phyloP scores from a whole-genome alignment of 2,888 invertebrate genomes.

The Drosophila heteroneura region DNA sequence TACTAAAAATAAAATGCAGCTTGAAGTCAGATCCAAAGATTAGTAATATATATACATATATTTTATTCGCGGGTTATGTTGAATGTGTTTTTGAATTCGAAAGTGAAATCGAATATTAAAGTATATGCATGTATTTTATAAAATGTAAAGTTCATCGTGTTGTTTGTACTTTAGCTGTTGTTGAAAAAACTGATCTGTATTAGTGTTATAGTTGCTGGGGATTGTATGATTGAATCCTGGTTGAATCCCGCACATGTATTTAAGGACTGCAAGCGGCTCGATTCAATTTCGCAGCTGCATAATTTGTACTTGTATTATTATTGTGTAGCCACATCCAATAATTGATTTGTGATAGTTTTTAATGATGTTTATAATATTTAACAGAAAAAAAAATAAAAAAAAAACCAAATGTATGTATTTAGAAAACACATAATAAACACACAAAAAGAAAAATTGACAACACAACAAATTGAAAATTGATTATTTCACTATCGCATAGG shows the following conservation, averaged over 20 bases:
- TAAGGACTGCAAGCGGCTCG: slow-evolving; percentile 29
- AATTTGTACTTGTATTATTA: slow-evolving; percentile 55
- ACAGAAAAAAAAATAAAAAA: slow-evolving; percentile 42
- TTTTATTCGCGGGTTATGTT: slow-evolving; percentile 21
- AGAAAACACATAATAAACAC: slow-evolving; percentile 52
- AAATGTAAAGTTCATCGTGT: slow-evolving; percentile 48
- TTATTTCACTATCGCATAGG: neutral
- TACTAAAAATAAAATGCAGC: slow-evolving; percentile 28
- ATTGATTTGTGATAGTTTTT: slow-evolving; percentile 80
- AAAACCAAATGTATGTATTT: slow-evolving; percentile 49
- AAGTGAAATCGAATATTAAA: slow-evolving; percentile 5
- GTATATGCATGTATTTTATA: slow-evolving; percentile 35
- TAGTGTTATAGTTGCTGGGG: slow-evolving; percentile 23
- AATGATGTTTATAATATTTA: slow-evolving; percentile 48
- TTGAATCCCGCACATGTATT: slow-evolving; percentile 15
- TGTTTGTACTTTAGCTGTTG: slow-evolving; percentile 51
- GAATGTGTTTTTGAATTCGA: slow-evolving; percentile 17
- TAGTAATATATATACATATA: neutral
- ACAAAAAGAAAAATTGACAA: slow-evolving; percentile 17
- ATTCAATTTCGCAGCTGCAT: slow-evolving; percentile 34
- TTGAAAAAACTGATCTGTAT: slow-evolving; percentile 14
- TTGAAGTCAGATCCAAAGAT: slow-evolving; percentile 7
- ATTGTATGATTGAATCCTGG: slow-evolving; percentile 22
- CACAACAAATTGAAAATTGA: neutral
- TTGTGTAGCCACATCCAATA: slow-evolving; percentile 77